phyloP scores from a whole-genome alignment of 2,888 invertebrate genomes.

The Amiota mariae region DNA sequence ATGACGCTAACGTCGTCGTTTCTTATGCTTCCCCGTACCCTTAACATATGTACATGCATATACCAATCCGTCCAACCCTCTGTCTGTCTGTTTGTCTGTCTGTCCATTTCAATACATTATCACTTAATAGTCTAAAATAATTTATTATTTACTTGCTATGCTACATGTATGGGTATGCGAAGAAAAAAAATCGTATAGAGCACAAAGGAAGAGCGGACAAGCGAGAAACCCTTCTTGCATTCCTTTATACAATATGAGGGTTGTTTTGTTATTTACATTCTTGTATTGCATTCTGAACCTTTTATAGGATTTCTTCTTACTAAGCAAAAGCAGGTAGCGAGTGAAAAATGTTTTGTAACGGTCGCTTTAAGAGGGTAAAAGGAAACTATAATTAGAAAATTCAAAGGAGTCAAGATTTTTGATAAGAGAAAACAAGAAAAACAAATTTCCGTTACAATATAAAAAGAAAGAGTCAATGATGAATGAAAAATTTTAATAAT shows the following conservation, averaged over 20 bases:
- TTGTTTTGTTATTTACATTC: constrained; percentile 48
- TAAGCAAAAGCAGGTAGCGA: constrained; percentile 47
- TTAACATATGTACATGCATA: constrained; percentile 26
- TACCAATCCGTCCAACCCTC: neutral
- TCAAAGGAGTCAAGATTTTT: neutral
- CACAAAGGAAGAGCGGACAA: neutral
- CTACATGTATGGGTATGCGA: constrained; percentile 26
- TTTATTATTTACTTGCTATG: constrained; percentile 45
- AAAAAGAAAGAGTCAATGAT: no score
- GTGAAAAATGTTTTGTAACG: constrained; percentile 48
- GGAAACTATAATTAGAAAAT: neutral
- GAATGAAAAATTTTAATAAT: no score
- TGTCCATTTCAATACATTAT: constrained; percentile 15
- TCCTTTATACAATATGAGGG: constrained; percentile 30
- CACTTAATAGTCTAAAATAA: neutral
- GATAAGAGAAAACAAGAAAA: neutral
- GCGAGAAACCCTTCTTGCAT: constrained; percentile 50
- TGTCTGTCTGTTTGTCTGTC: constrained; percentile 25
- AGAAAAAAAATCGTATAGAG: neutral
- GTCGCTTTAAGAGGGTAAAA: constrained; percentile 18
- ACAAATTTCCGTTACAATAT: neutral
- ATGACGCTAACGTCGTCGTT: constrained; percentile 47
- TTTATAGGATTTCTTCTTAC: constrained; percentile 42
- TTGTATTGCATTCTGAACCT: constrained; percentile 22
- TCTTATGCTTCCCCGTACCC: constrained; percentile 36